A percentile compares a stretch with the other conserved stretches of the same genome.
phyloP scores from a whole-genome alignment of 2,113 vertebrate genomes.

The Otolemur garnettii region DNA sequence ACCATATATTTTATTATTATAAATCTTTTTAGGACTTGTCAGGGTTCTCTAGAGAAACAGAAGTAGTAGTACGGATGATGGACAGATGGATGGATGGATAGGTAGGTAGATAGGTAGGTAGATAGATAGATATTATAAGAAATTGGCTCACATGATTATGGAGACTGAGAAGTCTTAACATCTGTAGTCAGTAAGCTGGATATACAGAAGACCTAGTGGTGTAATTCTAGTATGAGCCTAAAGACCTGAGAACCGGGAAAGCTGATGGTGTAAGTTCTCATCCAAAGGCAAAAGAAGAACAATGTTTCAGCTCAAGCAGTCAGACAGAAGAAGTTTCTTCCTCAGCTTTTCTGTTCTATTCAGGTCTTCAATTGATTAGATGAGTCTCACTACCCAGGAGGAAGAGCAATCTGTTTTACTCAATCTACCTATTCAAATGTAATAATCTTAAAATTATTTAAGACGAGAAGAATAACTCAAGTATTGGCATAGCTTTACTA shows the following conservation, averaged over 20 bases:
- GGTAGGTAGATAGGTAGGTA: not conserved
- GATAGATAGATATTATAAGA: not conserved
- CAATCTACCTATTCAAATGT: not conserved
- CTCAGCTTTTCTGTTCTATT: not conserved
- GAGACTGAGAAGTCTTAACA: not conserved
- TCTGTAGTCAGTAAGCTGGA: not conserved
- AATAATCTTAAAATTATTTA: conserved; percentile 41
- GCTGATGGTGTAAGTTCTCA: not conserved
- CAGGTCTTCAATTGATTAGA: not conserved
- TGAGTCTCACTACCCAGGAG: not conserved
- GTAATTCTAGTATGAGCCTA: not conserved
- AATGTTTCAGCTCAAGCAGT: not conserved
- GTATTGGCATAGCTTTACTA: not conserved
- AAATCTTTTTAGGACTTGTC: not conserved
- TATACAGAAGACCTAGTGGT: not conserved
- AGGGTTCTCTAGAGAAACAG: not conserved
- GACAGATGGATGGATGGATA: not conserved
- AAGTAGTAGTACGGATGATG: not conserved
- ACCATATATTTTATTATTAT: not conserved
- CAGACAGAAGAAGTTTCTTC: not conserved
- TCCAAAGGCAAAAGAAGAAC: not conserved
- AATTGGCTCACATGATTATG: not conserved
- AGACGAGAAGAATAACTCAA: conserved; percentile 29
- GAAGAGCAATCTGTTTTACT: not conserved
- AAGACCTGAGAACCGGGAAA: not conserved